These are phyloP conservation scores for Onthophagus sagittarius DNA, from an alignment of 2,888 invertebrate species.

Conservation along the genomic window DNA sequence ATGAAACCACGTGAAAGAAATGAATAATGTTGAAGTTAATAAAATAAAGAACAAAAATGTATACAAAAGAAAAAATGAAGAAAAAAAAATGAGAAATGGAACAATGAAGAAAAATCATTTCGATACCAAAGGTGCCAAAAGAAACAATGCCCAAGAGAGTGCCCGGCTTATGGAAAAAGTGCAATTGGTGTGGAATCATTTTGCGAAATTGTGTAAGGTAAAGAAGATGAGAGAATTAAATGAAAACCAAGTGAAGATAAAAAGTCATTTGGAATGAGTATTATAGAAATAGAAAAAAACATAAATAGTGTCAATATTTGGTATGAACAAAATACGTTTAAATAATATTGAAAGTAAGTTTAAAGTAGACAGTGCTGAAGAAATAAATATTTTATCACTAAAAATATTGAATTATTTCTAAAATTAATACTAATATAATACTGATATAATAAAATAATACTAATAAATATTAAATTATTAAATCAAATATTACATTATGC, in stretches of 20 bases:
- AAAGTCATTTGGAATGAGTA: not conserved
- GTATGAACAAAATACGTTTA: not conserved
- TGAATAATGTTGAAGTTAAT: conserved; percentile 13
- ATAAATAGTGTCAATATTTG: not conserved
- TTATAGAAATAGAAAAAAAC: not conserved
- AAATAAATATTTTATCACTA: no score
- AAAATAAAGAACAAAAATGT: no score
- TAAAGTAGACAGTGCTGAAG: not conserved
- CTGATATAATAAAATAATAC: no score
- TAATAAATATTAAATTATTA: no score
- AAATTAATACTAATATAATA: no score
- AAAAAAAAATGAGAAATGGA: not conserved
- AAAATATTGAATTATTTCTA: no score
- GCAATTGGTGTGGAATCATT: no score
- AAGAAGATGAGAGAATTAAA: not conserved
- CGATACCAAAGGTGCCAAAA: not conserved
- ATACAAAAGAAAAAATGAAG: not conserved
- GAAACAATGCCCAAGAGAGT: not conserved
- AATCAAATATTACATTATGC: no score
- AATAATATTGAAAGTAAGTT: not conserved
- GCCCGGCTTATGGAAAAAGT: not conserved
- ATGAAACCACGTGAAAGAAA: no score
- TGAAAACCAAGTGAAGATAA: not conserved
- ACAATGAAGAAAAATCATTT: not conserved
- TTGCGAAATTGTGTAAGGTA: no score